Evolutionary conservation across 2,797 vertebrate species (phyloP).

Genomic region (Hapalemur alaotrensis): DNA sequence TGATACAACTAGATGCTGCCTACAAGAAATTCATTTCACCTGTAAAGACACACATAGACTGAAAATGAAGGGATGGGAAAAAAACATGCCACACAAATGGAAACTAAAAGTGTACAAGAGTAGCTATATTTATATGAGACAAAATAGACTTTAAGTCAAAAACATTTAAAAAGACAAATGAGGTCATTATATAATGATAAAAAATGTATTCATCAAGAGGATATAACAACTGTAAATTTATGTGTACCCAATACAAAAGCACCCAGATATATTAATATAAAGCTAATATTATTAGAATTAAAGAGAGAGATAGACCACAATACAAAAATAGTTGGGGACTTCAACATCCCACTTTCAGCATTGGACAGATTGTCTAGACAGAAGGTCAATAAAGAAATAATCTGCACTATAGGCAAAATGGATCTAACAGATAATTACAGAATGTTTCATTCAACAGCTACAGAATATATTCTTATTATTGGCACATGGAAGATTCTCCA

Average conservation of each 20-base stretch:
- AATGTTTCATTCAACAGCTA: background rate
- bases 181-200: background rate
- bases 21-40: background rate
- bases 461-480: background rate
- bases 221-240: background rate
- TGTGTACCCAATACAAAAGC: background rate
- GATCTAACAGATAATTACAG: background rate
- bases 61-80: background rate
- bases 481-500: background rate
- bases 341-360: background rate
- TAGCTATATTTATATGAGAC: background rate
- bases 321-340: background rate
- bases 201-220: background rate
- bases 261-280: background rate
- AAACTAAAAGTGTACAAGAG: background rate
- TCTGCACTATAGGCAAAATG: background rate
- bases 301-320: background rate
- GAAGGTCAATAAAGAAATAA: background rate
- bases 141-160: background rate
- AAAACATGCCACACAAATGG: background rate
- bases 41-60: background rate
- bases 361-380: background rate
- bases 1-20: background rate
- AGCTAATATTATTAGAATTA: background rate
- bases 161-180: background rate